These are phyloP conservation scores for Spisula solida DNA, from an alignment of 2,888 invertebrate genomes.

Conservation along the genomic window DNA sequence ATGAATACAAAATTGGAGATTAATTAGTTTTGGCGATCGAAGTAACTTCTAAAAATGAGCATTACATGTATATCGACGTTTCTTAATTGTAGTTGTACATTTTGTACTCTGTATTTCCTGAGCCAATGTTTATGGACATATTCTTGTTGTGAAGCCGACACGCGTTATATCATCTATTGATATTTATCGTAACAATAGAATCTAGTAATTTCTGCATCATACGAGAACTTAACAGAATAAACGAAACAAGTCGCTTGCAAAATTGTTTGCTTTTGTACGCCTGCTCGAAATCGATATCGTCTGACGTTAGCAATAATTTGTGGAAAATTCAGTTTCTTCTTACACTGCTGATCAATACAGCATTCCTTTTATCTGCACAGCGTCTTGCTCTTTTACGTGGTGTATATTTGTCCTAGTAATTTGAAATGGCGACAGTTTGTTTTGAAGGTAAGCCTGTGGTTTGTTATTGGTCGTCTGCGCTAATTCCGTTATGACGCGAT, in stretches of 20 bases:
- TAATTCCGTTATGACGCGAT: too few relatives aligned
- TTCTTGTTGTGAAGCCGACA: background rate
- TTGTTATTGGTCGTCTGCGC: too few relatives aligned
- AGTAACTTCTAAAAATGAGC: too few relatives aligned
- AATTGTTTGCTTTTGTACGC: background rate
- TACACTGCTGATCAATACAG: background rate
- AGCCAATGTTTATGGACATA: too few relatives aligned
- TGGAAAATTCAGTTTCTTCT: constrained; percentile 15
- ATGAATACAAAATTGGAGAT: too few relatives aligned
- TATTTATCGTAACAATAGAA: background rate
- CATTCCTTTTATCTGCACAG: background rate
- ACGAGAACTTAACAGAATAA: background rate
- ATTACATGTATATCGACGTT: too few relatives aligned
- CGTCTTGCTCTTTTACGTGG: background rate
- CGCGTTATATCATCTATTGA: background rate
- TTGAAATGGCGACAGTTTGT: constrained; percentile 7
- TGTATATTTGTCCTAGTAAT: background rate
- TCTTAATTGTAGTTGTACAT: too few relatives aligned
- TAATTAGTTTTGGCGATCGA: too few relatives aligned
- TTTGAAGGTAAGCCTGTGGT: background rate
- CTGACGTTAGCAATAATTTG: background rate
- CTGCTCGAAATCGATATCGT: constrained; percentile 11
- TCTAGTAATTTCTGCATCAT: too few relatives aligned
- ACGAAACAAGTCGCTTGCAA: background rate
- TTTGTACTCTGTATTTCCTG: too few relatives aligned